Conservation (phyloP, 2,113 vertebrate genomes). For the Corynorhinus townsendii region DNA sequence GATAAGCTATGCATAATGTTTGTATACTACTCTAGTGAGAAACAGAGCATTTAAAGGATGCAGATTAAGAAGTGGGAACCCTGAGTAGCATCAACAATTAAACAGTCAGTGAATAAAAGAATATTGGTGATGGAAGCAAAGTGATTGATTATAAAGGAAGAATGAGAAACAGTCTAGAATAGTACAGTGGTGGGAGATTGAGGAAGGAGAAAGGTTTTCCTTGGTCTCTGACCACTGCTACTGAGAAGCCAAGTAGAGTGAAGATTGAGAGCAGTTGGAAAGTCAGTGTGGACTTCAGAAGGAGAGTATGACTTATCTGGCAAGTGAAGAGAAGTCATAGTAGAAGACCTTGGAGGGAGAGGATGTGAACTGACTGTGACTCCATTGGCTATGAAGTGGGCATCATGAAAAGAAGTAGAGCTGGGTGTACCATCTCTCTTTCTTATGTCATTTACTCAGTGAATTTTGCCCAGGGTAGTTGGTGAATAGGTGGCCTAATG, state of each 20-base stretch:
- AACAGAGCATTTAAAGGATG: background rate
- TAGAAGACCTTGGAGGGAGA: background rate
- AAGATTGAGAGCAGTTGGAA: background rate
- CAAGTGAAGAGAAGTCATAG: background rate
- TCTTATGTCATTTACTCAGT: background rate
- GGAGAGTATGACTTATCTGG: background rate
- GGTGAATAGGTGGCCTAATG: background rate
- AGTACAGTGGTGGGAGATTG: background rate
- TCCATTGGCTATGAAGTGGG: background rate
- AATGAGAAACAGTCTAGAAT: background rate
- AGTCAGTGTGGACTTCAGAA: background rate
- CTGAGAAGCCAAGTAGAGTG: background rate
- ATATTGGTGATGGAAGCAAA: background rate
- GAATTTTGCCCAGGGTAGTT: background rate
- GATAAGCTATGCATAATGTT: background rate
- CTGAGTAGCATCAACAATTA: background rate
- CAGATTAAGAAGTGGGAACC: background rate
- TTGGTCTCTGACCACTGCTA: background rate
- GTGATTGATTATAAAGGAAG: background rate
- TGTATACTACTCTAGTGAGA: background rate
- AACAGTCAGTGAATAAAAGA: background rate
- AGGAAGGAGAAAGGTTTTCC: background rate
- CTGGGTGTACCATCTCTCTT: rapidly evolving
- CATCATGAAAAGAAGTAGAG: background rate
- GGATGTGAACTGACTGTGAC: background rate